Percentiles rank a stretch among this genome's conserved stretches.
phyloP scores from a whole-genome alignment of 2,888 invertebrate genomes.

The Nowickia ferox region DNA sequence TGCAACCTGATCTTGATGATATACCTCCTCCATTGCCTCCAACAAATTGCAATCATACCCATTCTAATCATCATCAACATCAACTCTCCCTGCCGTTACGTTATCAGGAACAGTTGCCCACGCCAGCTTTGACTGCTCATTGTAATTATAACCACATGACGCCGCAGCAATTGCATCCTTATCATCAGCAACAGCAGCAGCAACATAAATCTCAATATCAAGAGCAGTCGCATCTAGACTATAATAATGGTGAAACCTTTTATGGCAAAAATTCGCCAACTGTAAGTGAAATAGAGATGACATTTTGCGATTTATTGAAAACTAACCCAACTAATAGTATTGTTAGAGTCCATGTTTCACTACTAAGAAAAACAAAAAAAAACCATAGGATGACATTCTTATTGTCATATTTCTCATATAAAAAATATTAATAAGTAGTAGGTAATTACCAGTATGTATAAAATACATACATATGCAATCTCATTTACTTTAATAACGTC shows the following conservation, averaged over 20 bases:
- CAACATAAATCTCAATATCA: slow-evolving; percentile 64
- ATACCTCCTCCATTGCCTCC: slow-evolving; percentile 71
- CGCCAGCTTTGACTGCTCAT: slow-evolving; percentile 52
- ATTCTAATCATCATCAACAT: slow-evolving; percentile 67
- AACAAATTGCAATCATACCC: slow-evolving; percentile 66
- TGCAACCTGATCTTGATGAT: slow-evolving; percentile 57
- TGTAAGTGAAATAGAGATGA: slow-evolving; percentile 74
- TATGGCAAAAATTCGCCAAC: slow-evolving; percentile 76
- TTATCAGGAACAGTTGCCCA: slow-evolving; percentile 63
- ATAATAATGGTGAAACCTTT: slow-evolving; percentile 74
- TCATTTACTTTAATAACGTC: no score
- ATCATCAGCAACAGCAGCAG: slow-evolving; percentile 66
- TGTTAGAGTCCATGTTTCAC: not conserved
- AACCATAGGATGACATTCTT: not conserved
- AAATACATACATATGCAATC: no score
- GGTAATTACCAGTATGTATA: not conserved
- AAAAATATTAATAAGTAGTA: no score
- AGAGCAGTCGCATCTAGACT: slow-evolving; percentile 70
- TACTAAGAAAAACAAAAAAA: slow-evolving; percentile 16
- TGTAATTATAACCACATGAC: slow-evolving; percentile 50
- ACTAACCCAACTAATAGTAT: slow-evolving; percentile 74
- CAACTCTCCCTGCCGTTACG: slow-evolving; percentile 70
- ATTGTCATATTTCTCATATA: no score
- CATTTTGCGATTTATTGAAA: slow-evolving; percentile 39
- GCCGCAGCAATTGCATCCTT: slow-evolving; percentile 67